phyloP scores from a whole-genome alignment of 2,888 invertebrate genomes.

The Metellina segmentata region DNA sequence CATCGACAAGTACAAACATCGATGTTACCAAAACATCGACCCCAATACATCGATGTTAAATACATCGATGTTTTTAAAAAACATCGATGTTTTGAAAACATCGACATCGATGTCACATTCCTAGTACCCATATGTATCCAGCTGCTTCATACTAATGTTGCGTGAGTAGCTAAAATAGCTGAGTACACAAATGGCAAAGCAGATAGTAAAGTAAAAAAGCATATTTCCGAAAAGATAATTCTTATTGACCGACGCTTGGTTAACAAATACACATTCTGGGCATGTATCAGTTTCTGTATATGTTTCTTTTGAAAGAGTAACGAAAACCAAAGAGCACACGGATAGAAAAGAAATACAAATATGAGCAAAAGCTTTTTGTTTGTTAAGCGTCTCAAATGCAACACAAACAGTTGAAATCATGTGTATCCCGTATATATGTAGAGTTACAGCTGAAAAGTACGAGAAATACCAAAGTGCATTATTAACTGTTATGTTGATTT shows the following conservation, averaged over 20 bases:
- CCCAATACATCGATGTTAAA: too few species aligned
- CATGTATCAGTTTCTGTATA: background rate
- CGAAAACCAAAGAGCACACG: background rate
- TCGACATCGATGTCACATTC: too few species aligned
- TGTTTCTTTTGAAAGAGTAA: background rate
- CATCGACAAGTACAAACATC: too few species aligned
- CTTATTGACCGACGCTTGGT: background rate
- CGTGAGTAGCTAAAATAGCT: background rate
- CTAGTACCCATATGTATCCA: background rate
- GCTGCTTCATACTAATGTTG: background rate
- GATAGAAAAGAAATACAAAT: background rate
- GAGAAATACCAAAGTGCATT: background rate
- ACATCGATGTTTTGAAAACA: too few species aligned
- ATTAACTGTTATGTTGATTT: background rate
- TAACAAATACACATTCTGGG: background rate
- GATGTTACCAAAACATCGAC: too few species aligned
- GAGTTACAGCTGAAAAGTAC: background rate
- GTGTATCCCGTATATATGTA: background rate
- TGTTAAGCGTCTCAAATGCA: background rate
- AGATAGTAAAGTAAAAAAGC: background rate
- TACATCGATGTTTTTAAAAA: too few species aligned
- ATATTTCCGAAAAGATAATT: background rate
- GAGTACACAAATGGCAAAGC: background rate
- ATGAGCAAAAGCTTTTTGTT: background rate
- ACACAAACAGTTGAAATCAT: background rate